Evolutionary conservation across 1,140 invertebrate species (phyloP).

Genomic region (Fopius arisanus): DNA sequence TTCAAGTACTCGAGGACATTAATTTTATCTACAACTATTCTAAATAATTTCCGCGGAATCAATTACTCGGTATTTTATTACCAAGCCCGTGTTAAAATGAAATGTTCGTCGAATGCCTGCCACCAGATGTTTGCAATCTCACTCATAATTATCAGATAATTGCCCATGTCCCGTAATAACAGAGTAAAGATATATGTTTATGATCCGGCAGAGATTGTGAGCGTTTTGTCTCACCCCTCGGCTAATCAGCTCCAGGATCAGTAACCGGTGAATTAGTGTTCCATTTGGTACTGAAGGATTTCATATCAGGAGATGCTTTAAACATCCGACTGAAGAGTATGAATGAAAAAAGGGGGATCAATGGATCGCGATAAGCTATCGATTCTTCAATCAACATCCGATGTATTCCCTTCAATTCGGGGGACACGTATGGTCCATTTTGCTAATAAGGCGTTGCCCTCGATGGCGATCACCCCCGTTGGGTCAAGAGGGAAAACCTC

Average conservation of each 20-base stretch:
- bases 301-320: background rate
- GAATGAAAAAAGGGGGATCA: conserved; percentile 5
- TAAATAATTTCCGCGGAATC: too few relatives aligned
- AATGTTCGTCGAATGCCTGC: too few relatives aligned
- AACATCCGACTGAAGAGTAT: background rate
- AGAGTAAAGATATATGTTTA: background rate
- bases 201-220: background rate
- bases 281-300: background rate
- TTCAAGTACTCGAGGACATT: too few relatives aligned
- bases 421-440: conserved; percentile 42
- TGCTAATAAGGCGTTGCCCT: conserved; percentile 51
- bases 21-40: too few relatives aligned
- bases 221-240: background rate
- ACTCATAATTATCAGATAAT: background rate
- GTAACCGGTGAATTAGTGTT: background rate
- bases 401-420: background rate
- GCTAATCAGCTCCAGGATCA: background rate
- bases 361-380: conserved; percentile 1
- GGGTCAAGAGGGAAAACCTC: conserved; percentile 24
- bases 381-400: conserved; percentile 22
- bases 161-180: background rate
- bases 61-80: too few relatives aligned
- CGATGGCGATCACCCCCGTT: conserved; percentile 18
- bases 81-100: too few relatives aligned
- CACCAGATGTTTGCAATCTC: background rate